Evolutionary conservation across 2,888 invertebrate genomes (phyloP).

Genomic region (Rugalucina vietnamica): DNA sequence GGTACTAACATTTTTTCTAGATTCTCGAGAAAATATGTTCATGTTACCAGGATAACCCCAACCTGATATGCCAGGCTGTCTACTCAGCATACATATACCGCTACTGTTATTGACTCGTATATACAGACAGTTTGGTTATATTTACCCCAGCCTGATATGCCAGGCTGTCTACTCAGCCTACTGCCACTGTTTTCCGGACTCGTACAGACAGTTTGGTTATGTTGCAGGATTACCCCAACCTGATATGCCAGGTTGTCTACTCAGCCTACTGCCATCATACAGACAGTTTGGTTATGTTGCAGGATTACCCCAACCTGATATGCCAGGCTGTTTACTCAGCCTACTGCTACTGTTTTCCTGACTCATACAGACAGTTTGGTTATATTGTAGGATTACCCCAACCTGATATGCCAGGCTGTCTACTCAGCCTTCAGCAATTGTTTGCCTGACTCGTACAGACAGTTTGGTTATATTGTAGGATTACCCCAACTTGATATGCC

Average conservation of each 20-base stretch:
- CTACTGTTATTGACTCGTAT: slow-evolving; percentile 83
- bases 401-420: slow-evolving; percentile 80
- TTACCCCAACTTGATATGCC: slow-evolving; percentile 80
- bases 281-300: slow-evolving; percentile 80
- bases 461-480: slow-evolving; percentile 72
- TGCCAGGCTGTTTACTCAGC: slow-evolving; percentile 81
- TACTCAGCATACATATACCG: slow-evolving; percentile 81
- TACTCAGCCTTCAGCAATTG: slow-evolving; percentile 80
- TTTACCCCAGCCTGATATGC: slow-evolving; percentile 79
- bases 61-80: slow-evolving; percentile 79
- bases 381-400: too few relatives aligned
- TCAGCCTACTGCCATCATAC: slow-evolving; percentile 82
- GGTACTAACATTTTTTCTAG: too few relatives aligned
- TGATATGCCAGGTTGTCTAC: slow-evolving; percentile 81
- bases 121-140: slow-evolving; percentile 81
- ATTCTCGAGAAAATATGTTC: too few relatives aligned
- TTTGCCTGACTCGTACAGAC: slow-evolving; percentile 81
- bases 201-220: slow-evolving; percentile 82
- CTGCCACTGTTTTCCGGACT: slow-evolving; percentile 82
- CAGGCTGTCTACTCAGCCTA: slow-evolving; percentile 82
- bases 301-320: slow-evolving; percentile 81
- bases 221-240: slow-evolving; percentile 79
- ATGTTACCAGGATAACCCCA: too few relatives aligned
- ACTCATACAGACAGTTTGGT: slow-evolving; percentile 83
- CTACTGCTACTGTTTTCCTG: slow-evolving; percentile 82